Evolutionary conservation across 1,140 invertebrate species (phyloP).

Genomic region (Tigriopus japonicus): DNA sequence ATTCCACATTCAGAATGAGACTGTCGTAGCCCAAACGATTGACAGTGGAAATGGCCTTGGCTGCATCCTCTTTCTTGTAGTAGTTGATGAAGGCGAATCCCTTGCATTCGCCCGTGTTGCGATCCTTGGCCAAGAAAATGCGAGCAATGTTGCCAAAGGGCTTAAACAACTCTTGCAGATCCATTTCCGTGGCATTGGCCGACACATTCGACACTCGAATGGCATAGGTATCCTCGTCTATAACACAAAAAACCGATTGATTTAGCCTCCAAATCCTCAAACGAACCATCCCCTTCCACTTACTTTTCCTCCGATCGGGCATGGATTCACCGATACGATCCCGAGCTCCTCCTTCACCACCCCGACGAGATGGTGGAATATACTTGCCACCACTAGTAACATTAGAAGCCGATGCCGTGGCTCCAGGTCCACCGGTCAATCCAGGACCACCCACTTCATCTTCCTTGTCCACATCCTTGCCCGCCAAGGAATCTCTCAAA

Average conservation of each 20-base stretch:
- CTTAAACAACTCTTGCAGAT: slow-evolving; percentile 87
- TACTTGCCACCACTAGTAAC: slow-evolving; percentile 25
- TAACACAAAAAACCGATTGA: neutral
- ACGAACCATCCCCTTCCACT: neutral
- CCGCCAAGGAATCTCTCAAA: slow-evolving; percentile 31
- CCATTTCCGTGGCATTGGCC: slow-evolving; percentile 80
- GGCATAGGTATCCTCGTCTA: slow-evolving; percentile 3
- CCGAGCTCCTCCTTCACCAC: slow-evolving; percentile 38
- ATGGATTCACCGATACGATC: slow-evolving; percentile 47
- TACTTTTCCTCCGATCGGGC: slow-evolving; percentile 26
- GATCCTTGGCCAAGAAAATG: slow-evolving; percentile 72
- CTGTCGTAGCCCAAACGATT: slow-evolving; percentile 96
- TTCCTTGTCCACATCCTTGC: slow-evolving; percentile 25
- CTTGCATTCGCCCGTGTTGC: slow-evolving; percentile 24
- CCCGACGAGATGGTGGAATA: slow-evolving; percentile 69
- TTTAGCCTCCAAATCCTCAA: neutral
- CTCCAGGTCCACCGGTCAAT: slow-evolving; percentile 8
- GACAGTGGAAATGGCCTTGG: slow-evolving; percentile 66
- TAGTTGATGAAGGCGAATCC: slow-evolving; percentile 27
- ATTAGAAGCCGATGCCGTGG: slow-evolving; percentile 18
- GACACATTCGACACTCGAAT: slow-evolving; percentile 75
- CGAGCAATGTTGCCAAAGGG: slow-evolving; percentile 69
- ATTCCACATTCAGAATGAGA: slow-evolving; percentile 92
- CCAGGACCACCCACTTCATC: slow-evolving; percentile 7
- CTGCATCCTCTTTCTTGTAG: slow-evolving; percentile 67